phyloP scores from a whole-genome alignment of 2,113 vertebrate species.

The Toxotes jaculatrix region DNA sequence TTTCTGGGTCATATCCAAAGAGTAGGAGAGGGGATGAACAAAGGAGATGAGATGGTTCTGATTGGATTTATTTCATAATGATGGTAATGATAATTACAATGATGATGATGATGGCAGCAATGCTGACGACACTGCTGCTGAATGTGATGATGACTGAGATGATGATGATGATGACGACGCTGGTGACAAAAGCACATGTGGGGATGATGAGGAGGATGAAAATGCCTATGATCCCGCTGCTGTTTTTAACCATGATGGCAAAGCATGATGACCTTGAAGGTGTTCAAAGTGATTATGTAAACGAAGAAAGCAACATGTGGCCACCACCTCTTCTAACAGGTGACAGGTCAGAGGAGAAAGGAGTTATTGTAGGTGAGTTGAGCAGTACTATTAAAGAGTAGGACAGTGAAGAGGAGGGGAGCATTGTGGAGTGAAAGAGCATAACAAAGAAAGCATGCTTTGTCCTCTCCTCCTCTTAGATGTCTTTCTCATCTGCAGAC shows the following conservation, averaged over 20 bases:
- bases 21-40: neutral
- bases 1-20: slow-evolving; percentile 1
- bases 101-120: slow-evolving; percentile 17
- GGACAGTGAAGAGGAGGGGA: neutral
- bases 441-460: slow-evolving; percentile 17
- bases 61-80: slow-evolving; percentile 32
- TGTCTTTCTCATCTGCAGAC: slow-evolving; percentile 26
- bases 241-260: slow-evolving; percentile 6
- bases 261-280: neutral
- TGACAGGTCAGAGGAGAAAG: neutral
- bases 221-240: neutral
- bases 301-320: neutral
- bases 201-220: slow-evolving; percentile 26
- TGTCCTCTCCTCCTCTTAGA: slow-evolving; percentile 2
- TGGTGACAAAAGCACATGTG: slow-evolving; percentile 3
- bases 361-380: neutral
- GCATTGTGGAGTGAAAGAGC: slow-evolving; percentile 4
- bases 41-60: slow-evolving; percentile 19
- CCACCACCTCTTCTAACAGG: neutral
- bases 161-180: slow-evolving; percentile 16
- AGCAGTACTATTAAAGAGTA: neutral
- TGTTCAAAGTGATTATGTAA: slow-evolving; percentile 10
- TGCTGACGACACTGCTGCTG: neutral
- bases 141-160: slow-evolving; percentile 6
- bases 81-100: slow-evolving; percentile 23